Evolutionary conservation across 2,113 vertebrate species (phyloP).

Genomic region (Hucho hucho): DNA sequence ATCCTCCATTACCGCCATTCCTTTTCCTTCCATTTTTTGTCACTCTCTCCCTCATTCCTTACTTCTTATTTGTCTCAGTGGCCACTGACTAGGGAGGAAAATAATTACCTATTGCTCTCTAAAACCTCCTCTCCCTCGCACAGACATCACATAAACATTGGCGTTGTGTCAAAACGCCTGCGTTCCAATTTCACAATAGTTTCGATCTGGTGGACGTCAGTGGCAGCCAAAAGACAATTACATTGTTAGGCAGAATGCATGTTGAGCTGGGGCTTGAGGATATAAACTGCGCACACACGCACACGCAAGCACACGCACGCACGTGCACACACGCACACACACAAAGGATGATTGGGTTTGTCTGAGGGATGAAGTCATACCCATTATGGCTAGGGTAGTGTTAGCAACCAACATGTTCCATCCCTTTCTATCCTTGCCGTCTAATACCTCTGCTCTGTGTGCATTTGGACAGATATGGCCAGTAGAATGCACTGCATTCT

Average conservation of each 20-base stretch:
- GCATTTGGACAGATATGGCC: constrained; percentile 22
- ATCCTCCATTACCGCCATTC: background rate
- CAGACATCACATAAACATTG: constrained; percentile 46
- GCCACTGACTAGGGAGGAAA: constrained; percentile 34
- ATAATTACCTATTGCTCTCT: constrained; percentile 47
- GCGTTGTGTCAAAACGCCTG: constrained; percentile 58
- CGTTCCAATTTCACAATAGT: constrained; percentile 46
- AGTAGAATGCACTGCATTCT: constrained; percentile 9
- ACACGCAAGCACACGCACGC: background rate
- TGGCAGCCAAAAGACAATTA: constrained; percentile 64
- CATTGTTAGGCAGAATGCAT: constrained; percentile 61
- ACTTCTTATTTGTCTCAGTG: constrained; percentile 14
- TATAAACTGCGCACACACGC: background rate
- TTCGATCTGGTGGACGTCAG: constrained; percentile 55
- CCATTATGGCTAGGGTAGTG: background rate
- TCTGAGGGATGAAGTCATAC: too few relatives aligned
- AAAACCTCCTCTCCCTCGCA: constrained; percentile 36
- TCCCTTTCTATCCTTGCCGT: constrained; percentile 6
- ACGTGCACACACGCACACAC: too few relatives aligned
- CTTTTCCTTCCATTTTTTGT: background rate
- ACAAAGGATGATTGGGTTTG: too few relatives aligned
- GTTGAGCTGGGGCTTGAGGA: background rate
- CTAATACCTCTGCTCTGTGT: too few relatives aligned
- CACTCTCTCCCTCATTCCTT: background rate
- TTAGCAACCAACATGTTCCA: background rate